Base-by-base conservation (phyloP, 2,888 invertebrate genomes). In the Ochropleura plecta region DNA sequence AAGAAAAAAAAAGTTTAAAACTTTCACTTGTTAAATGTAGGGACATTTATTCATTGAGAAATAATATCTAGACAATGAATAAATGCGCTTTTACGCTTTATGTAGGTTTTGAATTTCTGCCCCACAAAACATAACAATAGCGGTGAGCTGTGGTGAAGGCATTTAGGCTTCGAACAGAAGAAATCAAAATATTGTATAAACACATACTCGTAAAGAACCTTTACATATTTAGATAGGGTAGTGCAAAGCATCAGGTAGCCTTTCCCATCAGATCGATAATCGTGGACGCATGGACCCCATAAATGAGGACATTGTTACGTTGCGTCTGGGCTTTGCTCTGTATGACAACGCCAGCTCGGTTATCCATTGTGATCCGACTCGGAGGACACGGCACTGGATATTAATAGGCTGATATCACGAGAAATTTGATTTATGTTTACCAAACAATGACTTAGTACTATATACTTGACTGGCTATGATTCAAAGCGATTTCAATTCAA, bases 361-460 rank as follows among this genome's bases (percentile, higher is more conserved):
- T 30, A 30, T 30, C 30, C 30, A 30, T 30, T 30, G 30, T 30
- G 30, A 30, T 30, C 30, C 30, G 30, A 30, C 30, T 30, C 30
- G 30, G 30, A 30, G 30, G 30, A 30, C 30, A 30, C 30, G 30
- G 30, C 20, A 40, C 49, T 63, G 44, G 55, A 63, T 49, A 75
- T 65, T 75, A 76, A 76, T 76, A 55, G 77, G 30, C 10, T 44
- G n/a, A 76, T 69, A 18, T 53, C 59, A 53, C n/a, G 30, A 76
- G 77, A 55, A 63, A 76, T 76, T 76, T 76, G 77, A 77, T 76
- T 77, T 77, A 75, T 51, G 59, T 66, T 12, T 64, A 63, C 49
- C 55, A 44, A 49, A 20, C 77, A 55, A 77, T 77, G 40, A 5
- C 55, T 8, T 12, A 49, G 6, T 65, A 30, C 42, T 30, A 65